phyloP scores from a whole-genome alignment of 2,113 vertebrate species.

The Pelusios castaneus region DNA sequence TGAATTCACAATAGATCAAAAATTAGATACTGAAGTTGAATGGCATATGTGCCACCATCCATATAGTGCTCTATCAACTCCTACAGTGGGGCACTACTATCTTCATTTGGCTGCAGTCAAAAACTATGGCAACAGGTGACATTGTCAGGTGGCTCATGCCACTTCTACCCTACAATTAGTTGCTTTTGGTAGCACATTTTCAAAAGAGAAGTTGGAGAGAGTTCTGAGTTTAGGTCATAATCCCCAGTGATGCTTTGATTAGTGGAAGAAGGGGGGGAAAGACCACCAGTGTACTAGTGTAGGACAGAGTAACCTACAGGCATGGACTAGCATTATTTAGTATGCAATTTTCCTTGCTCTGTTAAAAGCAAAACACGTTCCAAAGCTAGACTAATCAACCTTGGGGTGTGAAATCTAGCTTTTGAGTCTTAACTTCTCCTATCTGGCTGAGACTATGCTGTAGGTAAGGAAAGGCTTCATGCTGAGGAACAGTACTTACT shows the following conservation, averaged over 20 bases:
- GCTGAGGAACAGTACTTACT: no score
- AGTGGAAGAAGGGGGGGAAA: neutral
- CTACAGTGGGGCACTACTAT: neutral
- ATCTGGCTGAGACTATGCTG: neutral
- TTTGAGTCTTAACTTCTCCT: neutral
- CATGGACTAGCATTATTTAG: neutral
- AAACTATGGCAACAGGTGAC: neutral
- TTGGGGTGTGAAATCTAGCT: neutral
- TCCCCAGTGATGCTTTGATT: neutral
- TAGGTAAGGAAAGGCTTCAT: neutral
- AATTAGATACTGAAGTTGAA: neutral
- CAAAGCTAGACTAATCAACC: neutral
- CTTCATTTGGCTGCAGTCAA: neutral
- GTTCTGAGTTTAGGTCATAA: neutral
- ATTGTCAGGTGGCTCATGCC: no score
- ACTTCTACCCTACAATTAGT: neutral
- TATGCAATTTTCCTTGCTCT: neutral
- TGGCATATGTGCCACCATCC: neutral
- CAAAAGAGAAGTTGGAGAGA: neutral
- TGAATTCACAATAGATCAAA: rapidly evolving
- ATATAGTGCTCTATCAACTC: neutral
- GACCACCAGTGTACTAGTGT: neutral
- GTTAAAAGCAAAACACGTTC: no score
- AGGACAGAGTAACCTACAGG: neutral
- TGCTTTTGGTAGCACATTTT: neutral